Conservation (phyloP, 2,113 vertebrate genomes). For the Pedionomus torquatus region DNA sequence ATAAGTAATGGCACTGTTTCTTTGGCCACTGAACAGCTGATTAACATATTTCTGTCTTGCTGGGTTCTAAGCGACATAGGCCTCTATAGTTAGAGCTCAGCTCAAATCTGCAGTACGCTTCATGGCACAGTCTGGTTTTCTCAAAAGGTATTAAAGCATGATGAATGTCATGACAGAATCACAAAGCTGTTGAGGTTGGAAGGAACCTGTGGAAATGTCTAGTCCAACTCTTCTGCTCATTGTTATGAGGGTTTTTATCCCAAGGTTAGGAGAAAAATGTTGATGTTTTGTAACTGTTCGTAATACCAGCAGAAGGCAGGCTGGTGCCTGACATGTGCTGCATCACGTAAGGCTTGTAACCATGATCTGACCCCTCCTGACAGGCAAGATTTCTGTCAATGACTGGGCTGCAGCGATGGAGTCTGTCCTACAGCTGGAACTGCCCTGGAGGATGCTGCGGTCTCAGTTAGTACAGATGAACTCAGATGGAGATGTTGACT, state of each 20-base stretch:
- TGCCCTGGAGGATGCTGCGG: slow-evolving; percentile 92
- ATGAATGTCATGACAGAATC: neutral
- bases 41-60: neutral
- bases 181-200: neutral
- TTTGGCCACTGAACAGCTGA: neutral
- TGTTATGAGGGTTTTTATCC: neutral
- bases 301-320: neutral
- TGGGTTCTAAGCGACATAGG: neutral
- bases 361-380: neutral
- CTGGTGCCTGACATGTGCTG: neutral
- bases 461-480: slow-evolving; percentile 74
- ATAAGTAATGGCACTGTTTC: neutral
- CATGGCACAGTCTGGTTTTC: neutral
- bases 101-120: neutral
- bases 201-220: neutral
- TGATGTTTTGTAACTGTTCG: neutral
- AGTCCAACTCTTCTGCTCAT: neutral
- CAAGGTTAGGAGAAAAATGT: neutral
- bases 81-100: neutral
- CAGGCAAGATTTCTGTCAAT: slow-evolving; percentile 83
- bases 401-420: slow-evolving; percentile 90
- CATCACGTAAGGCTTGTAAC: neutral
- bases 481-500: slow-evolving; percentile 82
- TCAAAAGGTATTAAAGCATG: neutral
- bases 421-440: slow-evolving; percentile 83